Evolutionary conservation across 2,113 vertebrate species (phyloP), one percentile per base, ranked within the genome.

Genomic region (Hemichromis elongatus): DNA sequence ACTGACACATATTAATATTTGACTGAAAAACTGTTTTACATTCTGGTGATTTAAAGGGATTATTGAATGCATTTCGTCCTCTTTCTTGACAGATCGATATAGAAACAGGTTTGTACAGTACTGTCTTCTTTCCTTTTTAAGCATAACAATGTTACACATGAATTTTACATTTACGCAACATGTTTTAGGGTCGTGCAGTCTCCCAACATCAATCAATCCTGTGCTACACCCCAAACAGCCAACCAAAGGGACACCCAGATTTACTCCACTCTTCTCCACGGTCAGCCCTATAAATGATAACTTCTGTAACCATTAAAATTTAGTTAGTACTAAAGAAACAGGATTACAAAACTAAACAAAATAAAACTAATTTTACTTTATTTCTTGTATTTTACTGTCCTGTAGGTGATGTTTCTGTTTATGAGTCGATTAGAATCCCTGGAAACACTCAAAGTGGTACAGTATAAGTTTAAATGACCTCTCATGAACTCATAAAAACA

Each of bases 31-130:
- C 2, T n/a, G 50, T 19, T 42, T 12, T 59, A 33, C 14, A 33
- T 40, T 66, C 3, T 66, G 19, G 19, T 66, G 6, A 0, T 21
- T 12, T 63, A 37, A 63, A 63, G 59, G 11, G 33, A 37, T 66
- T 37, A 7, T 6, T 5, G 33, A 13, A 40, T 12, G 19, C 4
- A n/a, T 37, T 8, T 66, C 0, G 0, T 37, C 12, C 11, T 19
- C 19, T 37, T 66, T 66, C 21, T 21, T 37, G 33, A 40, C 61
- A 66, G 61, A 40, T 66, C 0, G 2, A 35, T 40, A 33, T 21
- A 13, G 61, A 21, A 37, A 66, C 6, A 66, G 19, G 19, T 66
- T 66, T 8, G 61, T 66, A 63, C 5, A 35, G 18, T 33, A 66
- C 19, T 66, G 33, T 40, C 9, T 37, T 40, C 19, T n/a, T n/a